Percentiles rank a stretch among this genome's conserved stretches.
Evolutionary conservation across 2,888 invertebrate species (phyloP).

Genomic region (Rhingia campestris): DNA sequence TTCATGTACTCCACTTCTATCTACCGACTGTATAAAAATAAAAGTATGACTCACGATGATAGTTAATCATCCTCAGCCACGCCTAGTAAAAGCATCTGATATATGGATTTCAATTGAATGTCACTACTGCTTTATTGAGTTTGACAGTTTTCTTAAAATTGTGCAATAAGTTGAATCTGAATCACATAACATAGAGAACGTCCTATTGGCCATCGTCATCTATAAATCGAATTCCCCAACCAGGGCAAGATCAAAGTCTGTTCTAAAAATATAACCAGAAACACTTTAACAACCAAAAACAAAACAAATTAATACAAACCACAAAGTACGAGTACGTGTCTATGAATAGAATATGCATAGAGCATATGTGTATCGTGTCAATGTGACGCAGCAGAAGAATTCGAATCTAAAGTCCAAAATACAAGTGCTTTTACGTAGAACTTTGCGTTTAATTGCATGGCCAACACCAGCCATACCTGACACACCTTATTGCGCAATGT

Average conservation of each 20-base stretch:
- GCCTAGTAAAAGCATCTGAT: neutral
- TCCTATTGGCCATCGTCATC: conserved; percentile 1
- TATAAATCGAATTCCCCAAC: neutral
- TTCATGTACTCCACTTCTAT: too few species aligned
- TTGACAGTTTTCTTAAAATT: neutral
- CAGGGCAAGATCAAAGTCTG: conserved; percentile 21
- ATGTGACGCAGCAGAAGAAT: conserved; percentile 21
- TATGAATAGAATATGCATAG: neutral
- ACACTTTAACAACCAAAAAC: neutral
- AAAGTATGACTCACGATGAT: too few species aligned
- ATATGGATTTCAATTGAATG: neutral
- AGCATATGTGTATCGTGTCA: neutral
- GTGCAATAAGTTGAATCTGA: neutral
- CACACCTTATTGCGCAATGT: conserved; percentile 24
- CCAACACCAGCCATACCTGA: neutral
- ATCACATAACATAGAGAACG: neutral
- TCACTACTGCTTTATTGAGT: too few species aligned
- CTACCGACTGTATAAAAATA: too few species aligned
- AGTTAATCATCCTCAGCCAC: too few species aligned
- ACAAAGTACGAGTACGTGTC: neutral
- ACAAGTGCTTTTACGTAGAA: neutral
- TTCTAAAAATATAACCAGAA: conserved; percentile 10
- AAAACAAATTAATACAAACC: conserved; percentile 10
- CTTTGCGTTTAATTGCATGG: conserved; percentile 1
- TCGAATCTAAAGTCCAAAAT: conserved; percentile 42